Evolutionary conservation across 2,797 vertebrate genomes (phyloP).

Genomic region (Acridotheres tristis): DNA sequence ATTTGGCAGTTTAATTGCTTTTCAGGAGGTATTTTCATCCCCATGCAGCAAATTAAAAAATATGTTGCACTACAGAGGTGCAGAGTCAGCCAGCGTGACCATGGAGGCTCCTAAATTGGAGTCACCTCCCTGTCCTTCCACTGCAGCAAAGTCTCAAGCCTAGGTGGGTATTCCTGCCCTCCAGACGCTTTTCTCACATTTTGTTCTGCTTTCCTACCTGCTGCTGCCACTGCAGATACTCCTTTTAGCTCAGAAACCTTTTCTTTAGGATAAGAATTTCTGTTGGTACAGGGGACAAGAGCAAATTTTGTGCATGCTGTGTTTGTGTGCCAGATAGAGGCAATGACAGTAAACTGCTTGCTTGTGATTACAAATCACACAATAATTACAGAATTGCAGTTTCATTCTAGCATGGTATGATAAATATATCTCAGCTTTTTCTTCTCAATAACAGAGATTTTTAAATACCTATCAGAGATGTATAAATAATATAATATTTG

Average conservation of each 20-base stretch:
- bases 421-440: not conserved
- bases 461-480: not conserved
- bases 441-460: not conserved
- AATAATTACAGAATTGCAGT: slow-evolving; percentile 11
- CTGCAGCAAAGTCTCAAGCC: not conserved
- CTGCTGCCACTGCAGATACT: not conserved
- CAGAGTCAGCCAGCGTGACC: not conserved
- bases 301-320: not conserved
- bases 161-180: not conserved
- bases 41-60: not conserved
- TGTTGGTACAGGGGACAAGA: not conserved
- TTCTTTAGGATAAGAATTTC: not conserved
- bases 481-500: not conserved
- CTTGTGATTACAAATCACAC: not conserved
- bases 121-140: slow-evolving; percentile 3
- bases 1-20: not conserved
- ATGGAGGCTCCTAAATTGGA: not conserved
- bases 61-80: not conserved
- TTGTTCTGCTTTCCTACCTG: not conserved
- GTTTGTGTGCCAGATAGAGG: not conserved
- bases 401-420: not conserved
- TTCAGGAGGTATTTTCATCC: not conserved
- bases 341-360: slow-evolving; percentile 14
- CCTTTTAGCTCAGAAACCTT: not conserved
- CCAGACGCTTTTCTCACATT: not conserved